phyloP scores from a whole-genome alignment of 1,140 invertebrate species.

The Lycorma delicatula region DNA sequence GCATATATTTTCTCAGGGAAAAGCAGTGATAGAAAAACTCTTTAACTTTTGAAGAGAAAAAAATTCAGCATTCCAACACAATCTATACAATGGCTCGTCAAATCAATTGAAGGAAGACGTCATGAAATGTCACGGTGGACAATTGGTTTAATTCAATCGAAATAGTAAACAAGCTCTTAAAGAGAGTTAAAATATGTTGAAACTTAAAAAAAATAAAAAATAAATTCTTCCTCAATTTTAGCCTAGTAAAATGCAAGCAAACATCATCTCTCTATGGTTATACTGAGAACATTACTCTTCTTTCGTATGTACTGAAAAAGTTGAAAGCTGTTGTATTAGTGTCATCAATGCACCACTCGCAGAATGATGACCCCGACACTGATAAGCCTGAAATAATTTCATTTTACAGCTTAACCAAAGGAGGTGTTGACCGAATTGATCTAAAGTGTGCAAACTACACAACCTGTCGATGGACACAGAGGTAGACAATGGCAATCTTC shows the following conservation, averaged over 20 bases:
- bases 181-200: constrained; percentile 34
- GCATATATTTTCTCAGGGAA: too few relatives aligned
- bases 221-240: constrained; percentile 33
- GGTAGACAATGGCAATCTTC: constrained; percentile 38
- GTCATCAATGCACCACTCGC: constrained; percentile 32
- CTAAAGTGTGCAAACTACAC: constrained; percentile 35
- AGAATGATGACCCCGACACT: constrained; percentile 29
- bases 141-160: constrained; percentile 38
- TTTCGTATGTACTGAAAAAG: constrained; percentile 30
- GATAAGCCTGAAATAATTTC: constrained; percentile 28
- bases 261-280: constrained; percentile 14
- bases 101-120: constrained; percentile 29
- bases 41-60: constrained; percentile 22
- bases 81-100: constrained; percentile 28
- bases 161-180: constrained; percentile 31
- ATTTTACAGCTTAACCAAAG: constrained; percentile 38
- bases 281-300: constrained; percentile 19
- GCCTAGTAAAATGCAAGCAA: constrained; percentile 5
- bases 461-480: constrained; percentile 30
- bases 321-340: constrained; percentile 30
- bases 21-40: too few relatives aligned
- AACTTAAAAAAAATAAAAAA: constrained; percentile 40
- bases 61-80: constrained; percentile 25
- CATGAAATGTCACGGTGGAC: constrained; percentile 34
- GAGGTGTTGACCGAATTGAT: constrained; percentile 38